Conservation (phyloP, 2,797 vertebrate genomes). For the Artibeus jamaicensis region DNA sequence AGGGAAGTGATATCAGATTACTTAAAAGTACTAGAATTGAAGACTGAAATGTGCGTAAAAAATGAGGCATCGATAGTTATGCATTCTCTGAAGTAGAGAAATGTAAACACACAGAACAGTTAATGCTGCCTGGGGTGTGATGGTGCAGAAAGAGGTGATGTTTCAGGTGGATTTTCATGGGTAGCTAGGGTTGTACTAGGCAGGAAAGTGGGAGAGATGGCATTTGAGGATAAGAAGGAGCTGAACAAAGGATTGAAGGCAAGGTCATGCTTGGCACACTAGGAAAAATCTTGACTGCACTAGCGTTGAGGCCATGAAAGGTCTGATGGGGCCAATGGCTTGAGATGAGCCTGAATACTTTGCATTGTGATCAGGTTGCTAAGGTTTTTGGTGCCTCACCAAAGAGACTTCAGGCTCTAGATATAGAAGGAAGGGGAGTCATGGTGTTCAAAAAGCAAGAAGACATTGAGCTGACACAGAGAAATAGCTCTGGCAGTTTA, state of each 20-base stretch:
- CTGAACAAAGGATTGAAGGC: not conserved
- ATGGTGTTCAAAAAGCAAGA: not conserved
- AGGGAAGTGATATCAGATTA: not conserved
- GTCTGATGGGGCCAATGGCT: not conserved
- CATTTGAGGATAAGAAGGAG: not conserved
- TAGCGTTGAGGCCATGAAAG: not conserved
- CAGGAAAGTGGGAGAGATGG: not conserved
- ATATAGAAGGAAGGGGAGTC: not conserved
- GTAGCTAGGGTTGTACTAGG: not conserved
- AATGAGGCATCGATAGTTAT: not conserved
- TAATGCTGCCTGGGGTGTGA: not conserved
- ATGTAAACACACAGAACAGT: not conserved
- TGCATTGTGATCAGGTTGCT: not conserved
- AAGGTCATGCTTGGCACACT: not conserved
- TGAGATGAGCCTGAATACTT: not conserved
- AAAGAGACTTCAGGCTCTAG: not conserved
- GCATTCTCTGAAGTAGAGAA: not conserved
- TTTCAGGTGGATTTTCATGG: not conserved
- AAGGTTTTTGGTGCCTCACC: not conserved
- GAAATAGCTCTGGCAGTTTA: not conserved
- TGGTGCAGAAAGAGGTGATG: not conserved
- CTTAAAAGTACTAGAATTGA: not conserved
- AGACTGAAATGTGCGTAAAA: not conserved
- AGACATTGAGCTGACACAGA: not conserved
- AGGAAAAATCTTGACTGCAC: not conserved